Conservation (phyloP, 2,113 vertebrate species). For the Nibea coibor region DNA sequence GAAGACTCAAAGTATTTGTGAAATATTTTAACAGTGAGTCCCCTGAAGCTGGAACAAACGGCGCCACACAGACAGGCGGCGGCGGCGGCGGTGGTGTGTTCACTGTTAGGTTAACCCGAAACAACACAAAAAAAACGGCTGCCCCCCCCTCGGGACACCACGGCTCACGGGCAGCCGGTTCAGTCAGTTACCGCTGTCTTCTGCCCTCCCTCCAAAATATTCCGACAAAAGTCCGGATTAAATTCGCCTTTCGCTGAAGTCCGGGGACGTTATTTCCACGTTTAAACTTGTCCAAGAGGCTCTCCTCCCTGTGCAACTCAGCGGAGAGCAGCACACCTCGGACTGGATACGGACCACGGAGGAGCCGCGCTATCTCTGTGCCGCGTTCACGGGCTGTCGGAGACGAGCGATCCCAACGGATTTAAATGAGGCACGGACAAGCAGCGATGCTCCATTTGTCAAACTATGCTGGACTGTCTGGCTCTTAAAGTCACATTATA, state of each 20-base stretch:
- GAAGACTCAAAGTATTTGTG: background rate
- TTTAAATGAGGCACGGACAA: background rate
- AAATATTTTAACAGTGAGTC: background rate
- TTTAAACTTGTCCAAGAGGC: conserved; percentile 23
- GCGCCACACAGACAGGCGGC: conserved; percentile 7
- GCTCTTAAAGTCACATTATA: background rate
- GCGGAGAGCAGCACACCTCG: conserved; percentile 14
- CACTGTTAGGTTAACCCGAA: conserved; percentile 34
- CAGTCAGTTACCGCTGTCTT: conserved; percentile 6
- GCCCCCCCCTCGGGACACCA: conserved; percentile 48
- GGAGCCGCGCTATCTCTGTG: conserved; percentile 46
- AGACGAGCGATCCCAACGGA: background rate
- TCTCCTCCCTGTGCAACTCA: conserved; percentile 1
- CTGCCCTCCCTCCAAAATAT: background rate
- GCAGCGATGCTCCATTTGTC: background rate
- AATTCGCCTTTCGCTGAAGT: background rate
- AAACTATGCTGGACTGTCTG: background rate
- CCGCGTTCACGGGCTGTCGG: conserved; percentile 50
- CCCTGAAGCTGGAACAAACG: conserved; percentile 6
- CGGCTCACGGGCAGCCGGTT: conserved; percentile 15
- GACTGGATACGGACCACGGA: background rate
- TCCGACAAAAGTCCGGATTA: background rate
- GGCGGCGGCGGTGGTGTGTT: background rate
- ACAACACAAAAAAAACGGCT: conserved; percentile 53
- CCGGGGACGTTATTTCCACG: background rate